phyloP scores from a whole-genome alignment of 35 echinoderm and acorn worm genomes.

The Lytechinus variegatus region DNA sequence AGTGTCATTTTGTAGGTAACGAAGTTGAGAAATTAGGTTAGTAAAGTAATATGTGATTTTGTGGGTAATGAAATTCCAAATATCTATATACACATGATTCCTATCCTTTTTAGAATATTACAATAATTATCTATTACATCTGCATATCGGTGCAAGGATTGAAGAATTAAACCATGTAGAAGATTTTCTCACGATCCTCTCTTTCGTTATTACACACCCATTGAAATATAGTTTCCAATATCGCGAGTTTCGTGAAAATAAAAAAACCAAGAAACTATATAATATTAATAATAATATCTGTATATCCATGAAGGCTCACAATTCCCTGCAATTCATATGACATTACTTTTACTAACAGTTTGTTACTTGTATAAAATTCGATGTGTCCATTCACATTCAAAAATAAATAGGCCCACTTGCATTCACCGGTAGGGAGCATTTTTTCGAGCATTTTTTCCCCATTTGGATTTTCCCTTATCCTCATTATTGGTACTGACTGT shows the following conservation, averaged over 20 bases:
- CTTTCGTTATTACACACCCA: too few species aligned
- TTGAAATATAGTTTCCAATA: too few species aligned
- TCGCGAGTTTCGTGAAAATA: background rate
- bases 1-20: background rate
- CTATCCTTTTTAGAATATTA: background rate
- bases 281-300: background rate
- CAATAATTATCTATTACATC: background rate
- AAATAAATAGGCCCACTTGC: background rate
- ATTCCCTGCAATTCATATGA: too few species aligned
- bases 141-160: too few species aligned
- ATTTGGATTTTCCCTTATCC: background rate
- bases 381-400: too few species aligned
- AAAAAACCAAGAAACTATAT: background rate
- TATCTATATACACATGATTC: background rate
- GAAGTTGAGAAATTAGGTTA: background rate
- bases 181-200: too few species aligned
- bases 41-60: background rate
- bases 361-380: too few species aligned
- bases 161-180: too few species aligned
- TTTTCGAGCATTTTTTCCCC: background rate
- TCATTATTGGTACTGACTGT: background rate
- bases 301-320: too few species aligned
- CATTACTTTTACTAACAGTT: too few species aligned
- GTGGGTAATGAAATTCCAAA: background rate
- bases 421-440: background rate